Evolutionary conservation across 1,140 invertebrate genomes (phyloP), one percentile per base, ranked within the genome.

Genomic region (Hestina assimilis): DNA sequence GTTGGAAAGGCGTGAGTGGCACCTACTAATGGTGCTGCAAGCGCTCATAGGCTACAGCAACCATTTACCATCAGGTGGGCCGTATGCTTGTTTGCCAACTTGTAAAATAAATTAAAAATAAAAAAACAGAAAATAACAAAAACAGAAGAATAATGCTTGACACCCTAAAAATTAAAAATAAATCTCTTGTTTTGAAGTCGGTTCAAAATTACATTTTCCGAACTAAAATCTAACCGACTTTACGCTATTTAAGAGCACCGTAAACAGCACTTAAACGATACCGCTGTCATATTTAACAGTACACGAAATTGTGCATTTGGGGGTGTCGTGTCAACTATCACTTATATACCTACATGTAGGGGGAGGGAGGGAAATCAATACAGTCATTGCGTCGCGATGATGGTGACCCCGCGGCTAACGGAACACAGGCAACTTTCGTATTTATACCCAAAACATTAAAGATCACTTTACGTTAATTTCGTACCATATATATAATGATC

Each of bases 311-410:
- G 43, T 23, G 48, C 48, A 52, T 59, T 59, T 46, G 41, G 56
- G 51, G 56, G 47, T 52, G 56, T 59, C 17, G 47, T 56, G 59
- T 53, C 53, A 55, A 63, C 61, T 66, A 69, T 63, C 56, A 57
- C 52, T 59, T 65, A 66, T 72, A 61, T 66, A 69, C 24, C 24
- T 50, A 64, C 59, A 61, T 14, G 56, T 42, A 52, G 58, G 66
- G 66, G 53, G 50, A n/a, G 47, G 47, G 59, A 62, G 67, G 69
- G 64, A 78, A 72, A 80, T 80, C 77, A 69, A 80, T 80, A 77
- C 60, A 78, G 72, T 80, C 77, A 80, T 80, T 69, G 72, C 72
- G 59, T 38, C 53, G 63, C 51, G 42, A 59, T 57, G 54, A 54
- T 61, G 63, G 68, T 71, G 69, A 69, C 45, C 45, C 45, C 38